Percentiles rank a stretch among this genome's conserved stretches.
These are phyloP conservation scores for Salvelinus alpinus DNA, from an alignment of 2,113 vertebrate species.

Conservation along the genomic window DNA sequence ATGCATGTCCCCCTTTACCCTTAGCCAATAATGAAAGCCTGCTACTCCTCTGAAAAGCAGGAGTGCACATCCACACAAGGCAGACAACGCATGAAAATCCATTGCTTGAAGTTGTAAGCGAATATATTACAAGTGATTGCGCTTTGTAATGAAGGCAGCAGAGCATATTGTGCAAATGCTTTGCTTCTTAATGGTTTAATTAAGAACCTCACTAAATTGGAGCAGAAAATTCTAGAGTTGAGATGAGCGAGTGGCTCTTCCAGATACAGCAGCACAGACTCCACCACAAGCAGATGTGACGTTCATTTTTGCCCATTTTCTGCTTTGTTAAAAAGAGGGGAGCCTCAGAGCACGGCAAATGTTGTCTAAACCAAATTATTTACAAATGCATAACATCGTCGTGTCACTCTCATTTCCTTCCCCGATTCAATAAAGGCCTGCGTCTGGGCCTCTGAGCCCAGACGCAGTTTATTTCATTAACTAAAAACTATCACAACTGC, in stretches of 20 bases:
- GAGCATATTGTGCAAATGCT: constrained; percentile 69
- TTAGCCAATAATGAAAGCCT: neutral
- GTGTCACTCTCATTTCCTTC: constrained; percentile 34
- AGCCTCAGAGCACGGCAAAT: constrained; percentile 55
- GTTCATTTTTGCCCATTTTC: constrained; percentile 55
- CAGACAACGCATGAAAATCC: constrained; percentile 35
- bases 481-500: neutral
- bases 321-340: constrained; percentile 57
- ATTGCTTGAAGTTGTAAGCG: constrained; percentile 46
- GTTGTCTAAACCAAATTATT: constrained; percentile 56
- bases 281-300: constrained; percentile 65
- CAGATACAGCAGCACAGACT: constrained; percentile 41
- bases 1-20: constrained; percentile 24
- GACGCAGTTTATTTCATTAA: neutral
- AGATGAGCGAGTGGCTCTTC: constrained; percentile 48
- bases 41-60: neutral
- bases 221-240: constrained; percentile 62
- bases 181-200: constrained; percentile 75
- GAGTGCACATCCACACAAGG: constrained; percentile 3
- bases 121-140: constrained; percentile 68
- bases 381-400: constrained; percentile 37
- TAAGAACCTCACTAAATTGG: constrained; percentile 67
- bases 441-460: constrained; percentile 29
- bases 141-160: constrained; percentile 66
- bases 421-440: constrained; percentile 15